Conservation (phyloP, 2,888 invertebrate genomes). For the Nebria salina region DNA sequence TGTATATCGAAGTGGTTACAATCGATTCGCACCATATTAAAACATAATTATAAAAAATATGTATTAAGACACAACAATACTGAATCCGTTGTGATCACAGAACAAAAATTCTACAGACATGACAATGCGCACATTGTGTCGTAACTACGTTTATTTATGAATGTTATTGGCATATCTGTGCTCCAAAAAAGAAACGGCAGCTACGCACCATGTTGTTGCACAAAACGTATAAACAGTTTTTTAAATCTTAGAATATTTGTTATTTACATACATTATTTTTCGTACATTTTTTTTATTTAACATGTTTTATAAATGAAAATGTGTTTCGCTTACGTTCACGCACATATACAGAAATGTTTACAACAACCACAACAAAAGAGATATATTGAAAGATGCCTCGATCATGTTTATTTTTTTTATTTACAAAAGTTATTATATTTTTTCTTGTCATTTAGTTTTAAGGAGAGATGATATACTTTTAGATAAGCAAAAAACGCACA, state of each 20-base stretch:
- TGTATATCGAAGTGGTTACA: slow-evolving; percentile 93
- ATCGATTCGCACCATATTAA: slow-evolving; percentile 94
- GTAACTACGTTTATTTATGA: slow-evolving; percentile 27
- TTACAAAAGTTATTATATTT: slow-evolving; percentile 9
- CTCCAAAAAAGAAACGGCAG: slow-evolving; percentile 33
- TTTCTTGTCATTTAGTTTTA: slow-evolving; percentile 1
- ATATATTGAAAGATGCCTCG: slow-evolving; percentile 22
- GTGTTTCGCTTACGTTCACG: slow-evolving; percentile 39
- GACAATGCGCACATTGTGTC: slow-evolving; percentile 38
- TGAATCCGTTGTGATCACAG: slow-evolving; percentile 12
- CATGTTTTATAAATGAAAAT: slow-evolving; percentile 37
- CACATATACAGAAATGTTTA: slow-evolving; percentile 18
- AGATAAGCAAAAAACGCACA: background rate
- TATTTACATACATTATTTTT: slow-evolving; percentile 41
- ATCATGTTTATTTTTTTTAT: background rate
- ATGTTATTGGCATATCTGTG: slow-evolving; percentile 41
- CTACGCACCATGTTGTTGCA: slow-evolving; percentile 39
- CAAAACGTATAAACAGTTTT: slow-evolving; percentile 40
- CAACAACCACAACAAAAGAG: background rate
- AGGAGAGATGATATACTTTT: slow-evolving; percentile 8
- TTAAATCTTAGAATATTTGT: slow-evolving; percentile 33
- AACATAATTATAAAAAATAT: slow-evolving; percentile 50
- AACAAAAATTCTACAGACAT: slow-evolving; percentile 25
- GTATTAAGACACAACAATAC: slow-evolving; percentile 12
- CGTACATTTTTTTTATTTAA: slow-evolving; percentile 39